phyloP scores from a whole-genome alignment of 2,113 vertebrate genomes.

The Condylura cristata region DNA sequence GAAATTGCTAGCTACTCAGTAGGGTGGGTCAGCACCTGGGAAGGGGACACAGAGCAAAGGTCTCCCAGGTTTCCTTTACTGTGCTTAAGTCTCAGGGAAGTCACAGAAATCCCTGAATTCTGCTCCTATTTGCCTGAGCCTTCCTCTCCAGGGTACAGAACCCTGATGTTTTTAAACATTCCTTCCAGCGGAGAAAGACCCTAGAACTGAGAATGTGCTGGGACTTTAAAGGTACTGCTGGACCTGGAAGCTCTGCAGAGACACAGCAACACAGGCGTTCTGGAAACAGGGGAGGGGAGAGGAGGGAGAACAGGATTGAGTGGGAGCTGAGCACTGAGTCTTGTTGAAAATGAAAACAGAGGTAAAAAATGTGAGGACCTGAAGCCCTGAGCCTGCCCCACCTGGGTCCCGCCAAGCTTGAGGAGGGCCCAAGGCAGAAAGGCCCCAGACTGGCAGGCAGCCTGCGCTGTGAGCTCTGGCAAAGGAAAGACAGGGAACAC shows the following conservation, averaged over 20 bases:
- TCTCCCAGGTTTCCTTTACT: background rate
- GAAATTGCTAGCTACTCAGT: background rate
- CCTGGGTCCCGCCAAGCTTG: background rate
- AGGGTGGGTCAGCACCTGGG: too few relatives aligned
- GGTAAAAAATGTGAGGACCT: background rate
- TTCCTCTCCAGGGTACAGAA: background rate
- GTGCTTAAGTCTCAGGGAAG: background rate
- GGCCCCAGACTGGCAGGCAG: background rate
- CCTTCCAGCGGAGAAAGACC: conserved; percentile 15
- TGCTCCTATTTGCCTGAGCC: background rate
- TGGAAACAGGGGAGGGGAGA: background rate
- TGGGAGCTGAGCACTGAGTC: background rate
- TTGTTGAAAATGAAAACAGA: conserved; percentile 16
- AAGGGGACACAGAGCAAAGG: too few relatives aligned
- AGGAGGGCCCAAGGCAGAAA: background rate
- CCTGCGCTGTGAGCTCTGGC: background rate
- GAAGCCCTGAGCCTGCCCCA: background rate
- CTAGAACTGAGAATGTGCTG: background rate
- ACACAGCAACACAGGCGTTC: background rate
- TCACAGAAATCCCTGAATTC: background rate
- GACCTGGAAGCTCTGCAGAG: background rate
- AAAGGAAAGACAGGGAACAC: background rate
- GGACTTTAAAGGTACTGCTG: background rate
- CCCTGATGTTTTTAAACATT: background rate
- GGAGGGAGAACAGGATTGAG: background rate